Evolutionary conservation across 2,797 vertebrate species (phyloP).

Genomic region (Gymnothorax javanicus): DNA sequence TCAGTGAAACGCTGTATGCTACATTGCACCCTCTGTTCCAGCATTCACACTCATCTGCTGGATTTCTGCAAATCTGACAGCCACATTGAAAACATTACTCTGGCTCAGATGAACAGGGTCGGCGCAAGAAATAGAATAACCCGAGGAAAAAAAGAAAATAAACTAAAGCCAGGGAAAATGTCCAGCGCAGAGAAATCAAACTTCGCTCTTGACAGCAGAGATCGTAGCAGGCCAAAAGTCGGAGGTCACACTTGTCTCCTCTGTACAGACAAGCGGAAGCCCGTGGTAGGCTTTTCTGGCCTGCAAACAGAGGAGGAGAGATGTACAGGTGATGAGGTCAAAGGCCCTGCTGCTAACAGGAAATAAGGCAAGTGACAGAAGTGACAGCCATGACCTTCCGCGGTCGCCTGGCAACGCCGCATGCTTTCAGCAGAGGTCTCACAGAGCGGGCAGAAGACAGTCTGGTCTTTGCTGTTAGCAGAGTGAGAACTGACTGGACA

Average conservation of each 20-base stretch:
- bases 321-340: neutral
- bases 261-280: neutral
- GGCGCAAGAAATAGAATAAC: neutral
- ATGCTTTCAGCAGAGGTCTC: neutral
- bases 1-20: conserved; percentile 34
- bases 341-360: neutral
- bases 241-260: neutral
- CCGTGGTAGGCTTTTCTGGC: neutral
- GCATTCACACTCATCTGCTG: conserved; percentile 47
- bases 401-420: neutral
- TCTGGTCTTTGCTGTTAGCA: neutral
- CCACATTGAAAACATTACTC: conserved; percentile 53
- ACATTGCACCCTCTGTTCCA: conserved; percentile 47
- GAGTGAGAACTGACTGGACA: conserved; percentile 13
- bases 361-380: conserved; percentile 8
- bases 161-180: neutral
- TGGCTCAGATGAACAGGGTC: conserved; percentile 23
- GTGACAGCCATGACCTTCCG: neutral
- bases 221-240: neutral
- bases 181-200: neutral
- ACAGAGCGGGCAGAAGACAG: neutral
- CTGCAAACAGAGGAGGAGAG: neutral
- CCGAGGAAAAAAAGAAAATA: neutral
- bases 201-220: neutral
- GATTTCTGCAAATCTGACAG: conserved; percentile 65